Conservation (phyloP, 2,888 invertebrate genomes). For the Drosophila greeni region DNA sequence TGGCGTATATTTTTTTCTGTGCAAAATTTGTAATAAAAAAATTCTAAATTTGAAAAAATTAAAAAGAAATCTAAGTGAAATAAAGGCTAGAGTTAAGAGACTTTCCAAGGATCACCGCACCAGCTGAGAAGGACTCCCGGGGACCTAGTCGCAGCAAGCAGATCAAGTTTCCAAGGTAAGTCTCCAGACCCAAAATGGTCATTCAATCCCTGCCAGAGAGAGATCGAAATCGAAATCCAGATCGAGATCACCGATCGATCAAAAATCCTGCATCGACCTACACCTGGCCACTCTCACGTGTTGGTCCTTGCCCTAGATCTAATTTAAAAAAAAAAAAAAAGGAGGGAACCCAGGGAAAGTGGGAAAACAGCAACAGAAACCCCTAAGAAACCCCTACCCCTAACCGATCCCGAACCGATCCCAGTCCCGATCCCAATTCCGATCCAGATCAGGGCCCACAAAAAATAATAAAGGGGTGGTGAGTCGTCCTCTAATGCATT, state of each 20-base stretch:
- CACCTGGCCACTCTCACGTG: constrained; percentile 60
- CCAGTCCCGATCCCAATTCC: not conserved
- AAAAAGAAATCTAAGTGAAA: not conserved
- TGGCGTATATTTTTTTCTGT: constrained; percentile 22
- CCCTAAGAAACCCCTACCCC: constrained; percentile 52
- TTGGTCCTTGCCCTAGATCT: constrained; percentile 70
- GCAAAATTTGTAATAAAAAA: constrained; percentile 2
- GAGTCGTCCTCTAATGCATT: constrained; percentile 62
- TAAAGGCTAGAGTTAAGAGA: not conserved
- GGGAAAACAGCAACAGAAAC: constrained; percentile 17
- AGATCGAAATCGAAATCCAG: not conserved
- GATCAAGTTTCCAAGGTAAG: constrained; percentile 39
- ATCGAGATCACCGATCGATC: constrained; percentile 18
- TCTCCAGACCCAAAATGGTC: constrained; percentile 13
- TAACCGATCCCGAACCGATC: constrained; percentile 20
- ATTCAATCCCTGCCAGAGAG: constrained; percentile 16
- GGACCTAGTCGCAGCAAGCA: constrained; percentile 61
- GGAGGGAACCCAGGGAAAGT: constrained; percentile 12
- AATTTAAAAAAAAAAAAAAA: constrained; percentile 57
- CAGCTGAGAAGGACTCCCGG: constrained; percentile 14
- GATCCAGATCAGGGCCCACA: constrained; percentile 44
- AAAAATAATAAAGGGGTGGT: constrained; percentile 57
- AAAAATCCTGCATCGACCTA: constrained; percentile 30
- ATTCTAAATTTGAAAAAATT: not conserved
- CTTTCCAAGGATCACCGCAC: not conserved